phyloP scores from a whole-genome alignment of 2,888 invertebrate genomes.

The Drosophila diplacantha region DNA sequence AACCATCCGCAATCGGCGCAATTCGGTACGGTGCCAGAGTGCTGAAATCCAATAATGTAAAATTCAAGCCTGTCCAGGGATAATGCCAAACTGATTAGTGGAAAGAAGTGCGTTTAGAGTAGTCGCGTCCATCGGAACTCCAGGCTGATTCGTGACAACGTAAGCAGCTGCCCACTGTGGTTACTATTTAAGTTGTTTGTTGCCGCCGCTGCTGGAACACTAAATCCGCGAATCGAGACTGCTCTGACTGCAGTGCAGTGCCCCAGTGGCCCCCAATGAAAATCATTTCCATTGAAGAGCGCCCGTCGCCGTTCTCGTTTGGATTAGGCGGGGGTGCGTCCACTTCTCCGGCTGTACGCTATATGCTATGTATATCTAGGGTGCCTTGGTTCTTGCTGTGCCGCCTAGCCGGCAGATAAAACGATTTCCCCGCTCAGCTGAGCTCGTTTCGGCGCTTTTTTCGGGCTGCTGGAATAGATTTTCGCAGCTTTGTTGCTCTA shows the following conservation, averaged over 20 bases:
- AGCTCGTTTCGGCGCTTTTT: slow-evolving; percentile 20
- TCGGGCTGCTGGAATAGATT: slow-evolving; percentile 44
- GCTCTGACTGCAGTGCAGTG: slow-evolving; percentile 16
- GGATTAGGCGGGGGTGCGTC: slow-evolving; percentile 43
- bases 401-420: slow-evolving; percentile 31
- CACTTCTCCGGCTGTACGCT: slow-evolving; percentile 5
- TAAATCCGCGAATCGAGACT: slow-evolving; percentile 13
- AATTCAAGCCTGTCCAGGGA: background rate
- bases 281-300: slow-evolving; percentile 59
- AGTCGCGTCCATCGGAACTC: slow-evolving; percentile 16
- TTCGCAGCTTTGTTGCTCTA: slow-evolving; percentile 34
- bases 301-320: slow-evolving; percentile 40
- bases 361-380: background rate
- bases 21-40: background rate
- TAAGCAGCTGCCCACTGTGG: slow-evolving; percentile 50
- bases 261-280: slow-evolving; percentile 54
- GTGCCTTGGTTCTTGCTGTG: slow-evolving; percentile 3
- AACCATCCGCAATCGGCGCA: background rate
- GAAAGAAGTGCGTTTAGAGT: slow-evolving; percentile 26
- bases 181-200: slow-evolving; percentile 39
- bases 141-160: slow-evolving; percentile 45
- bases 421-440: slow-evolving; percentile 35
- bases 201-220: slow-evolving; percentile 9
- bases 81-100: slow-evolving; percentile 15
- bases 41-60: slow-evolving; percentile 22